Base-by-base conservation (phyloP, 2,113 vertebrate species). In the Poecilia latipinna region DNA sequence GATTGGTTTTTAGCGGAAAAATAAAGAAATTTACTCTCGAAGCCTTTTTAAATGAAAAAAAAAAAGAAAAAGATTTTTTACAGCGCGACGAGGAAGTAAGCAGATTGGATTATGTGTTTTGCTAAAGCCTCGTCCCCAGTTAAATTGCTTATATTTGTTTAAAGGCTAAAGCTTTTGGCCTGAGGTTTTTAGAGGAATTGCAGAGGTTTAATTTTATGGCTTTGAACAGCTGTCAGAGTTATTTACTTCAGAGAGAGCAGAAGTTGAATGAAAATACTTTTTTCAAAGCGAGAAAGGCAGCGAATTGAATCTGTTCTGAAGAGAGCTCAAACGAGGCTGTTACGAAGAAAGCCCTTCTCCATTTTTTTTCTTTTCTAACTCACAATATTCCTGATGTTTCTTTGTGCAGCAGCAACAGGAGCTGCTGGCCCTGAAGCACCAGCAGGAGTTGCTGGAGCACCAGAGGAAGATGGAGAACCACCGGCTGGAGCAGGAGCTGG, bases 381-480 rank as follows among this genome's bases (percentile, higher is more conserved):
- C 24, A 82, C 62, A 1, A 19, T 12, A 31, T 29, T 19, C 29
- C 4, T 69, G 62, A 12, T 71, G 2, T 63, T 70, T 77, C 65
- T 39, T 78, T 22, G 15, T 66, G 29, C 94, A 99, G 98, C 98
- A 99, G 76, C 98, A 99, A 77, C 98, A 99, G 89, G 97, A 99
- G 90, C 95, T 99, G 71, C 91, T 99, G 90, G 98, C 98, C 13
- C 82, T 99, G 94, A 98, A 99, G 86, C 97, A 99, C 81, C 98
- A 99, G 91, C 98, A 99, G 94, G 98, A 99, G 92, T 93, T 99
- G 32, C 82, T 99, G 90, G 98, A 99, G 84, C 97, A 99, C 83
- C 98, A 99, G 94, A 95, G 97, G 86, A 99, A 99, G 91, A 77
- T 99, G 93, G 98, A 99, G 93, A 93, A 96, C 78, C 97, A 99